phyloP scores from a whole-genome alignment of 2,797 vertebrate species.

The Poliocrania exsul region DNA sequence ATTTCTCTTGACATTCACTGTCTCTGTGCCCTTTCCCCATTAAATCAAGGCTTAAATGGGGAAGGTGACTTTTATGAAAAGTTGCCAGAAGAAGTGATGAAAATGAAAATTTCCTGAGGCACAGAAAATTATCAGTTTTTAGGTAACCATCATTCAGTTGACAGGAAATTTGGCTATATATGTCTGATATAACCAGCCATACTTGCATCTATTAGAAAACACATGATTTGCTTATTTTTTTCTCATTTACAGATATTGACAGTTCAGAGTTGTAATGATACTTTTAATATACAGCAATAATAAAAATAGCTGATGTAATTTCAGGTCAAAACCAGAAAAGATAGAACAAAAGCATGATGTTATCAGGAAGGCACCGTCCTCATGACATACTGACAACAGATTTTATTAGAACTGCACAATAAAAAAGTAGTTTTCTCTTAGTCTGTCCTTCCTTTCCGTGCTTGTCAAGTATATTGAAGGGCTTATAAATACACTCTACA shows the following conservation, averaged over 20 bases:
- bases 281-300: slow-evolving; percentile 11
- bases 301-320: neutral
- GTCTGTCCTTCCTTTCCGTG: neutral
- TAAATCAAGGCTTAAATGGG: neutral
- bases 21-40: neutral
- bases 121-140: neutral
- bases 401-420: neutral
- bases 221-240: neutral
- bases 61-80: neutral
- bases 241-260: neutral
- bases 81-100: neutral
- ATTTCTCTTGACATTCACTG: neutral
- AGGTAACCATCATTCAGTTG: neutral
- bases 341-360: neutral
- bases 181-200: neutral
- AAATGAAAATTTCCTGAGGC: neutral
- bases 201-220: neutral
- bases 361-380: neutral
- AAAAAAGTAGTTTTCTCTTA: neutral
- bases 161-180: neutral
- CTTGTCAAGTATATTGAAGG: neutral
- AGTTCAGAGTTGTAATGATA: neutral
- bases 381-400: neutral
- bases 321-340: neutral
- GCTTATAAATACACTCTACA: neutral